phyloP scores from a whole-genome alignment of 2,888 invertebrate genomes.

The Pollenia amentaria region DNA sequence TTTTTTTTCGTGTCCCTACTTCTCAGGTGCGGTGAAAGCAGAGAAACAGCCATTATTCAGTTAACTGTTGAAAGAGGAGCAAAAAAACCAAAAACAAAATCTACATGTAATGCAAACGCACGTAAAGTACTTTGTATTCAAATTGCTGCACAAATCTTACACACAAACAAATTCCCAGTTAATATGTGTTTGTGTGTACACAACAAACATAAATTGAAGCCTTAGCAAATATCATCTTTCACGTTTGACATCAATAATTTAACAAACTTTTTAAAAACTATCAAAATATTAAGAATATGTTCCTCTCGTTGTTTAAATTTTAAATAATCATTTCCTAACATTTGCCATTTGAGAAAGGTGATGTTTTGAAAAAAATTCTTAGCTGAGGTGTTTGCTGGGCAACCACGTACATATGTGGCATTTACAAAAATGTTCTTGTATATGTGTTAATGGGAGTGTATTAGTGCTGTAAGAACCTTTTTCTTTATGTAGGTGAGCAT shows the following conservation, averaged over 20 bases:
- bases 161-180: not conserved
- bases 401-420: constrained; percentile 9
- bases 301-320: too few species aligned
- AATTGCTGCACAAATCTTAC: not conserved
- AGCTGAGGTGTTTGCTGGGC: too few species aligned
- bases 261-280: too few species aligned
- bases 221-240: too few species aligned
- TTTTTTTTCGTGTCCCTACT: constrained; percentile 30
- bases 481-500: constrained; percentile 2
- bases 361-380: too few species aligned
- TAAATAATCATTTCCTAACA: too few species aligned
- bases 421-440: constrained; percentile 5
- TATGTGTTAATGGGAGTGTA: not conserved
- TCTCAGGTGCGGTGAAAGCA: not conserved
- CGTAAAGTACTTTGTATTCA: not conserved
- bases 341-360: too few species aligned
- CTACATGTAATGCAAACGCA: constrained; percentile 74
- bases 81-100: constrained; percentile 71
- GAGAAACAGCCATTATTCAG: constrained; percentile 39
- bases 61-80: constrained; percentile 14
- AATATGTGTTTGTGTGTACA: not conserved
- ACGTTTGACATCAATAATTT: too few species aligned
- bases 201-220: not conserved
- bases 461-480: not conserved
- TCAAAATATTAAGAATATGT: too few species aligned